Percentiles rank a stretch among this genome's conserved stretches.
These are phyloP conservation scores for Nysson spinosus DNA, from an alignment of 2,888 invertebrate genomes.

Conservation along the genomic window DNA sequence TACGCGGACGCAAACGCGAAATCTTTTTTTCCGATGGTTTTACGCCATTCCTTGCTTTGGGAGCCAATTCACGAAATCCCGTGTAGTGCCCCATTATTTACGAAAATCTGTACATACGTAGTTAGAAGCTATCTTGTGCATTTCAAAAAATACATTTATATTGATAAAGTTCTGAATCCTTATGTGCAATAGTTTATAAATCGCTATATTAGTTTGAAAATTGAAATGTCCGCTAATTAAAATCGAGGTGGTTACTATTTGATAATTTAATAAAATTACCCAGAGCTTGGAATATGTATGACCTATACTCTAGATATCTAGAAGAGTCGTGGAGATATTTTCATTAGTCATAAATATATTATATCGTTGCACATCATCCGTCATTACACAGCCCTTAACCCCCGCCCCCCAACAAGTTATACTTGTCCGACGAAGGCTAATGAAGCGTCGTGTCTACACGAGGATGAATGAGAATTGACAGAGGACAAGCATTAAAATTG, in stretches of 20 bases:
- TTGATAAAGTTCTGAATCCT: too few relatives aligned
- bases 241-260: too few relatives aligned
- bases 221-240: too few relatives aligned
- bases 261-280: slow-evolving; percentile 14
- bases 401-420: slow-evolving; percentile 18
- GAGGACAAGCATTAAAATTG: slow-evolving; percentile 11
- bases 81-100: slow-evolving; percentile 5
- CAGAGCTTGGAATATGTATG: slow-evolving; percentile 10
- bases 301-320: slow-evolving; percentile 10
- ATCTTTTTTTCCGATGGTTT: slow-evolving; percentile 19
- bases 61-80: background rate
- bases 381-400: slow-evolving; percentile 18
- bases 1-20: background rate
- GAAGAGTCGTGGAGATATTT: slow-evolving; percentile 21
- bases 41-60: slow-evolving; percentile 11
- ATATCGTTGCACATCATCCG: slow-evolving; percentile 37
- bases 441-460: slow-evolving; percentile 16
- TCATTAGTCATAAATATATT: slow-evolving; percentile 33
- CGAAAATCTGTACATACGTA: background rate
- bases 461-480: slow-evolving; percentile 36
- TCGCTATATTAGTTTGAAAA: too few relatives aligned
- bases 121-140: too few relatives aligned
- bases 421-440: slow-evolving; percentile 30
- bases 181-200: too few relatives aligned
- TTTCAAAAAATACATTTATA: too few relatives aligned